Conservation (phyloP, 2,888 invertebrate genomes). For the Antheraea assamensis region DNA sequence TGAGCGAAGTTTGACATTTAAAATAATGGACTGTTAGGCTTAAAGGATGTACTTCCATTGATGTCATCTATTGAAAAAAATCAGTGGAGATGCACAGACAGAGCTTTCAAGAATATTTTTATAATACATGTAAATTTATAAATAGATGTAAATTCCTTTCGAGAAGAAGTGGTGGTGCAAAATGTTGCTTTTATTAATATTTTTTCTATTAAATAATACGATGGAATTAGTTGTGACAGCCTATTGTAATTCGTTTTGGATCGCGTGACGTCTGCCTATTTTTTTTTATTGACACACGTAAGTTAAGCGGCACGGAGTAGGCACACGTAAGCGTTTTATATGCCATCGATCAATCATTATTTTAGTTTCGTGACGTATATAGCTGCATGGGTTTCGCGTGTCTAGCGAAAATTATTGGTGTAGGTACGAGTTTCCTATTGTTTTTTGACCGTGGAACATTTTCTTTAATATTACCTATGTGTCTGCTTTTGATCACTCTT, state of each 20-base stretch:
- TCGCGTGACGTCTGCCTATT: constrained; percentile 25
- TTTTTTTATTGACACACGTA: constrained; percentile 32
- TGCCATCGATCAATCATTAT: constrained; percentile 31
- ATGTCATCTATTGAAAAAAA: too few relatives aligned
- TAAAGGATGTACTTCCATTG: too few relatives aligned
- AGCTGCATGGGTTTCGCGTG: neutral
- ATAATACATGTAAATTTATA: too few relatives aligned
- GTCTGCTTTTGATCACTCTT: neutral
- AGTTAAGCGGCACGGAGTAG: constrained; percentile 24
- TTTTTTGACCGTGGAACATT: neutral
- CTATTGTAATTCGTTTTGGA: neutral
- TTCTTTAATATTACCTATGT: neutral
- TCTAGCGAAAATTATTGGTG: neutral
- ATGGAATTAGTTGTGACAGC: neutral
- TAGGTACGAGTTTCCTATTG: neutral
- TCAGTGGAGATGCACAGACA: too few relatives aligned
- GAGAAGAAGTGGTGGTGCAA: too few relatives aligned
- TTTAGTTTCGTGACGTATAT: neutral
- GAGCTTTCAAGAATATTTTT: too few relatives aligned
- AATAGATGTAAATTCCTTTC: too few relatives aligned
- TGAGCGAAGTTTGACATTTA: too few relatives aligned
- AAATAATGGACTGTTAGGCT: too few relatives aligned
- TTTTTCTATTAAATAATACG: neutral
- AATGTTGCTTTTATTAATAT: too few relatives aligned
- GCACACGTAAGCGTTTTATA: constrained; percentile 30